Percentiles rank a stretch among this genome's conserved stretches.
phyloP scores from a whole-genome alignment of 92 coral and sea anemone species.

The Phenganax subtilis region DNA sequence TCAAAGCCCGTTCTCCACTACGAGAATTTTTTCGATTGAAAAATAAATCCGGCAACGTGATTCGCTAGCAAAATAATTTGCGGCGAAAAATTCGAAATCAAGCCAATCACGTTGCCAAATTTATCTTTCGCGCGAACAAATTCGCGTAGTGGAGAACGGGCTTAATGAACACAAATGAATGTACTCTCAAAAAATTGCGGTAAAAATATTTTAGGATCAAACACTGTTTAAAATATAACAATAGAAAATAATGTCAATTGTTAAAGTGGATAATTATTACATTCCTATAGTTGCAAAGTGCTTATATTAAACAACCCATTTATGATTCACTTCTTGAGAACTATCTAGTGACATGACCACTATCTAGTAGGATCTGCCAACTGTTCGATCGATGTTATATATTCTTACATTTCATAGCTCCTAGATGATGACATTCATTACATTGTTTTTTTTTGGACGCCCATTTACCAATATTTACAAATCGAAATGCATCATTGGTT shows the following conservation, averaged over 20 bases:
- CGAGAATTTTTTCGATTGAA: no score
- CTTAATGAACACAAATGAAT: neutral
- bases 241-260: slow-evolving; percentile 1
- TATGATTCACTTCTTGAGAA: neutral
- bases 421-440: neutral
- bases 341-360: neutral
- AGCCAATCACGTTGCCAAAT: no score
- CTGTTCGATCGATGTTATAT: neutral
- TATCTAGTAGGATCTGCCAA: neutral
- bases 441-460: neutral
- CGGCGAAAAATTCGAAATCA: no score
- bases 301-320: neutral
- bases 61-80: no score
- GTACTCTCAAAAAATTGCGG: neutral
- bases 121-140: no score
- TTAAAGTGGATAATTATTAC: slow-evolving; percentile 1
- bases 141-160: no score
- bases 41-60: no score
- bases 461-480: slow-evolving; percentile 7
- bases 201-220: slow-evolving; percentile 8
- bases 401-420: neutral
- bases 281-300: neutral
- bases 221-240: neutral
- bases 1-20: no score
- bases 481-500: neutral